A percentile compares a stretch with the other conserved stretches of the same genome.
Conservation (phyloP, 2,888 invertebrate genomes). For the Lordiphosa andalusiaca region DNA sequence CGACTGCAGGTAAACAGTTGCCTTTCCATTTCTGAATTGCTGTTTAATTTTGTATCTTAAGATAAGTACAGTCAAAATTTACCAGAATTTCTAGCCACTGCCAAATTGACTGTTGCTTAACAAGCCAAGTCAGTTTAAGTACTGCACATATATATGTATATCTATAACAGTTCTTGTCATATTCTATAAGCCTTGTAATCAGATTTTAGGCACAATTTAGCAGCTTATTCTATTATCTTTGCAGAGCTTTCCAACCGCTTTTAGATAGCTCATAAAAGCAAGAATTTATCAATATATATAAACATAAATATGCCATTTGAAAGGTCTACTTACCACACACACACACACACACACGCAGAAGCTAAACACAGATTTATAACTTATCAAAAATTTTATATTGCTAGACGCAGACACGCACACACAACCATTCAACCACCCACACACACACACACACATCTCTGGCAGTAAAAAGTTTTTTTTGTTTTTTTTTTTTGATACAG, state of each 20-base stretch:
- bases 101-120: neutral
- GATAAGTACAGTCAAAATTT: too few species aligned
- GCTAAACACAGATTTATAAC: slow-evolving; percentile 41
- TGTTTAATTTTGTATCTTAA: too few species aligned
- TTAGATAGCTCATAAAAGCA: neutral
- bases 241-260: neutral
- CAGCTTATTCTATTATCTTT: slow-evolving; percentile 2
- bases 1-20: too few species aligned
- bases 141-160: neutral
- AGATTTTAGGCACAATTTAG: slow-evolving; percentile 2
- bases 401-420: slow-evolving; percentile 27
- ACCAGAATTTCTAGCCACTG: too few species aligned
- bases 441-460: slow-evolving; percentile 20
- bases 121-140: neutral
- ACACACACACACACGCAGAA: neutral
- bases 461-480: slow-evolving; percentile 39
- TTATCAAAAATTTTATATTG: slow-evolving; percentile 48
- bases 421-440: slow-evolving; percentile 14
- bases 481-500: slow-evolving; percentile 46
- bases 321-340: slow-evolving; percentile 5
- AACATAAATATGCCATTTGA: slow-evolving; percentile 26
- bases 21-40: too few species aligned
- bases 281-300: slow-evolving; percentile 3
- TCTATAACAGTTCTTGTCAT: neutral
- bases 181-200: neutral